Base-by-base conservation (phyloP, 2,113 vertebrate genomes). In the Microcebus jonahi region DNA sequence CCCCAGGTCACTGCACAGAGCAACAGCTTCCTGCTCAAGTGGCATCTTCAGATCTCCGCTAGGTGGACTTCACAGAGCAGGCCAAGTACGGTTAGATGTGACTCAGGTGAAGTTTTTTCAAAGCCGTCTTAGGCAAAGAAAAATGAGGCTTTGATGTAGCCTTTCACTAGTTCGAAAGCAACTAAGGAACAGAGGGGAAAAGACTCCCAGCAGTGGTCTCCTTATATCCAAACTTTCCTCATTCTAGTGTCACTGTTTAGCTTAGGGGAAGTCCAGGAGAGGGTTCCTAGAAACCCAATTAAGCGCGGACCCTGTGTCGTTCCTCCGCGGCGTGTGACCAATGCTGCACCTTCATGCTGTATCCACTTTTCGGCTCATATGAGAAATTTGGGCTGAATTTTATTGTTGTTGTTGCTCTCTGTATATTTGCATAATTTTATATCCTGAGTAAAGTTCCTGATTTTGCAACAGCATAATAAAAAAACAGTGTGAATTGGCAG, bases 401-500 rank as follows among this genome's bases (percentile, higher is more conserved):
- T 48, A 13, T 89, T 85, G 80, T 79, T 76, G 97, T 96, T 92
- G 96, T 83, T 83, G 84, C 34, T 85, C 9, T 81, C 68, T 97
- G 36, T 36, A 2, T 88, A 61, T 97, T 97, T 90, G 57, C 65
- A 77, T 98, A 68, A 92, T 75, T 97, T 97, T 94, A 94, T 93
- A 89, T 73, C 61, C 70, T 79, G 27, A 93, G 65, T 92, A 87
- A 59, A 96, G 96, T 95, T 97, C 93, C 85, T 95, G 92, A 94
- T 94, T 96, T 96, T 94, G 68, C 83, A 97, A 82, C 61, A 96
- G 71, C 53, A 36, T 91, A 86, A 97, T 96, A 92, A 95, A 57
- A 53, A 87, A 95, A 75, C 42, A 59, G 59, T 93, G 80, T 97
- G 94, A 98, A 97, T 88, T 96, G 96, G 83, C 91, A 97, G 80